Evolutionary conservation across 2,888 invertebrate genomes (phyloP).

Genomic region (Caenorhabditis angaria): DNA sequence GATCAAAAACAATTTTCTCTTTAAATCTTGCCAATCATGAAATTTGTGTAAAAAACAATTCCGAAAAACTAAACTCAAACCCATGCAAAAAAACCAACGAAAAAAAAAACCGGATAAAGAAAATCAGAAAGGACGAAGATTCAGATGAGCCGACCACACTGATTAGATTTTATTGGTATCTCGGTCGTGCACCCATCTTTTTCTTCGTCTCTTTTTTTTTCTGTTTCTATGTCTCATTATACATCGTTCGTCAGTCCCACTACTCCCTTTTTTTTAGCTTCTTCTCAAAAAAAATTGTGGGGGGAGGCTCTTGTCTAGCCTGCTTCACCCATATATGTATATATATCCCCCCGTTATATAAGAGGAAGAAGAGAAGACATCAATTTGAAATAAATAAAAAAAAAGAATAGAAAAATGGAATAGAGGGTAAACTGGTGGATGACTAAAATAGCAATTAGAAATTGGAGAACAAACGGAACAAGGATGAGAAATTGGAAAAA

Average conservation of each 20-base stretch:
- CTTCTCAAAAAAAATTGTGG: not conserved
- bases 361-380: not conserved
- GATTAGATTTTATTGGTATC: constrained; percentile 4
- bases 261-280: not conserved
- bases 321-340: not conserved
- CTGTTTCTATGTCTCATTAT: not conserved
- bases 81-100: no score
- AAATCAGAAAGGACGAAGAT: not conserved
- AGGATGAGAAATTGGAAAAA: no score
- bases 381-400: constrained; percentile 1
- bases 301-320: not conserved
- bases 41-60: no score
- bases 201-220: not conserved
- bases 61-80: no score
- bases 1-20: no score
- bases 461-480: no score
- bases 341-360: not conserved
- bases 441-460: constrained; percentile 1
- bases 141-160: constrained; percentile 1
- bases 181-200: not conserved
- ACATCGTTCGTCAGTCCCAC: not conserved
- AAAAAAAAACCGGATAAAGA: no score
- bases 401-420: no score
- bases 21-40: no score
- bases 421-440: constrained; percentile 2